phyloP scores from a whole-genome alignment of 2,797 vertebrate genomes.

The Craterocephalus amniculus region DNA sequence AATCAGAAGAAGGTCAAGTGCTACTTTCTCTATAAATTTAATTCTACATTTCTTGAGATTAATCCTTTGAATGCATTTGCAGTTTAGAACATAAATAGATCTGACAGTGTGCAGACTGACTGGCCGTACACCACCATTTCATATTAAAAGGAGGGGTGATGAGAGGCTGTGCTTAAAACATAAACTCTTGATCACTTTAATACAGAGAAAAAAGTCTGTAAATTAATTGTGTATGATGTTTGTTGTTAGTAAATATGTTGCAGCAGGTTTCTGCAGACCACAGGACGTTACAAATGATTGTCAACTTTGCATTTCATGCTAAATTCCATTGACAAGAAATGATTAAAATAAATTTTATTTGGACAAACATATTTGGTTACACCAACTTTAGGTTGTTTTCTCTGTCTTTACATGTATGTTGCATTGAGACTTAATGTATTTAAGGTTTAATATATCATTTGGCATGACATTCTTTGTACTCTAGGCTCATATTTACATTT shows the following conservation, averaged over 20 bases:
- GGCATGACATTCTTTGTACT: conserved; percentile 67
- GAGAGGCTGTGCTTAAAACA: neutral
- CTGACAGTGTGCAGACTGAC: neutral
- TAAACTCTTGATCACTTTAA: neutral
- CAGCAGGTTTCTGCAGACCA: neutral
- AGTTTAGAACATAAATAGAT: neutral
- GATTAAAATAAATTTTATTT: conserved; percentile 78
- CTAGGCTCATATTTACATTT: conserved; percentile 63
- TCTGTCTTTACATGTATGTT: conserved; percentile 25
- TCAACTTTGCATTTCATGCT: neutral
- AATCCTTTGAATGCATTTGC: neutral
- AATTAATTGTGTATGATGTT: neutral
- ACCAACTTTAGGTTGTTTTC: conserved; percentile 26
- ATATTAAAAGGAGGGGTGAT: neutral
- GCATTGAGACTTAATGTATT: conserved; percentile 24
- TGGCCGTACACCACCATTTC: neutral
- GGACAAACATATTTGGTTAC: conserved; percentile 59
- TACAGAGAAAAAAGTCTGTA: neutral
- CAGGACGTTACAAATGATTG: neutral
- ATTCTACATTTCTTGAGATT: neutral
- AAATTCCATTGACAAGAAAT: neutral
- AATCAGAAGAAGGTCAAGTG: neutral
- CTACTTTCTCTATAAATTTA: neutral
- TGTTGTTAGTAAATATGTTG: neutral
- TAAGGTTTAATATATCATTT: conserved; percentile 55